These are phyloP conservation scores for Hycleus phaleratus DNA, from an alignment of 1,140 invertebrate genomes.

Conservation along the genomic window DNA sequence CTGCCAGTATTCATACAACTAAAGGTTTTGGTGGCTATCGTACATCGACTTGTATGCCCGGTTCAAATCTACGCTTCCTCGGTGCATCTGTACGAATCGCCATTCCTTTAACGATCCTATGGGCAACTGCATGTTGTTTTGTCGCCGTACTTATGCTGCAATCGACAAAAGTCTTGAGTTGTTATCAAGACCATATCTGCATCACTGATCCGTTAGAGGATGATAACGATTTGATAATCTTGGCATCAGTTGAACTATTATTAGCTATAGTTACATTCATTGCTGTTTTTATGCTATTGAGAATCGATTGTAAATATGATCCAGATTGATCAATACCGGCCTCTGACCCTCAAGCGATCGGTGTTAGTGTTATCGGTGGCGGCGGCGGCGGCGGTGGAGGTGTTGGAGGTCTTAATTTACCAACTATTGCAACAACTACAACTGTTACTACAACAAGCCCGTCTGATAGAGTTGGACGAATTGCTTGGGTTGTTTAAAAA, in stretches of 20 bases:
- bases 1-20: conserved; percentile 41
- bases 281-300: conserved; percentile 23
- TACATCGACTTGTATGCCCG: conserved; percentile 42
- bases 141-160: conserved; percentile 44
- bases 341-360: conserved; percentile 20
- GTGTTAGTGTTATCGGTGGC: conserved; percentile 22
- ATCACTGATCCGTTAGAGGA: conserved; percentile 4
- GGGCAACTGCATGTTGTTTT: conserved; percentile 43
- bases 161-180: conserved; percentile 36
- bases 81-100: conserved; percentile 42
- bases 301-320: conserved; percentile 33
- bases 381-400: too few relatives aligned
- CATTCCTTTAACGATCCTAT: conserved; percentile 44
- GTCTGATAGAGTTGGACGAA: conserved; percentile 25
- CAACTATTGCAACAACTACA: conserved; percentile 4
- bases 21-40: conserved; percentile 42
- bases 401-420: too few relatives aligned
- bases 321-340: conserved; percentile 29
- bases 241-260: conserved; percentile 21
- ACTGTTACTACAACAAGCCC: conserved; percentile 14
- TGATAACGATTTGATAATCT: conserved; percentile 22
- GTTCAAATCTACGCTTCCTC: conserved; percentile 44
- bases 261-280: conserved; percentile 21
- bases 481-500: conserved; percentile 29
- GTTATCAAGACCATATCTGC: conserved; percentile 1